Evolutionary conservation across 2,888 invertebrate species (phyloP).

Genomic region (Oscheius myriophilus): DNA sequence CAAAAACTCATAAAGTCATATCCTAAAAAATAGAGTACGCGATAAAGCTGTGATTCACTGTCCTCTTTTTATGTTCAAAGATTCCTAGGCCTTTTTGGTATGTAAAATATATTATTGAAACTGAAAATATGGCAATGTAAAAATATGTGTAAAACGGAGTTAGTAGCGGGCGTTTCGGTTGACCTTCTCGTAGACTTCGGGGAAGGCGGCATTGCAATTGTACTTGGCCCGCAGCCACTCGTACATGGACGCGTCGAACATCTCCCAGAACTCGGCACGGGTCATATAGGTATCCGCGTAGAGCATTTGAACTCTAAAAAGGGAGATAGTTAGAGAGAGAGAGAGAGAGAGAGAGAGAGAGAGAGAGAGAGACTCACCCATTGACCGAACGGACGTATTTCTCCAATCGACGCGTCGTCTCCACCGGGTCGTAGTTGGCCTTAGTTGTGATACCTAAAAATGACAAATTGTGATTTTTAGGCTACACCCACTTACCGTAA

Average conservation of each 20-base stretch:
- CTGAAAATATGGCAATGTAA: too few relatives aligned
- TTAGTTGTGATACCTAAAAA: conserved; percentile 72
- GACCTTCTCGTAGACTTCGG: conserved; percentile 82
- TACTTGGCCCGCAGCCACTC: conserved; percentile 70
- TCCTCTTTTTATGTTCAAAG: too few relatives aligned
- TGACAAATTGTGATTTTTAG: background rate
- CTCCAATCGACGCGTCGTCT: conserved; percentile 80
- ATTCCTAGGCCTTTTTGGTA: too few relatives aligned
- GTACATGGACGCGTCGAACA: conserved; percentile 84
- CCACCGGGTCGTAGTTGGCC: conserved; percentile 76
- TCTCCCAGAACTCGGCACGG: conserved; percentile 80
- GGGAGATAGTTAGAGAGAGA: background rate
- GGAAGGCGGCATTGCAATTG: conserved; percentile 80
- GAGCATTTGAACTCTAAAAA: conserved; percentile 82
- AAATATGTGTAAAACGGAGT: background rate
- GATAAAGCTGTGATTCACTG: too few relatives aligned
- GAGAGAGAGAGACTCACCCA: conserved; percentile 76
- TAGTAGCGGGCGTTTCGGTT: conserved; percentile 70
- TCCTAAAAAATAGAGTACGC: too few relatives aligned
- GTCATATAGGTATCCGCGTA: conserved; percentile 85
- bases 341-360: background rate
- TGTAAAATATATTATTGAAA: too few relatives aligned
- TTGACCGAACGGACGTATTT: conserved; percentile 78
- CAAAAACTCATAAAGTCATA: too few relatives aligned
- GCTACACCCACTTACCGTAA: conserved; percentile 79